Conservation (phyloP, 2,888 invertebrate genomes). For the Litoditis marina region DNA sequence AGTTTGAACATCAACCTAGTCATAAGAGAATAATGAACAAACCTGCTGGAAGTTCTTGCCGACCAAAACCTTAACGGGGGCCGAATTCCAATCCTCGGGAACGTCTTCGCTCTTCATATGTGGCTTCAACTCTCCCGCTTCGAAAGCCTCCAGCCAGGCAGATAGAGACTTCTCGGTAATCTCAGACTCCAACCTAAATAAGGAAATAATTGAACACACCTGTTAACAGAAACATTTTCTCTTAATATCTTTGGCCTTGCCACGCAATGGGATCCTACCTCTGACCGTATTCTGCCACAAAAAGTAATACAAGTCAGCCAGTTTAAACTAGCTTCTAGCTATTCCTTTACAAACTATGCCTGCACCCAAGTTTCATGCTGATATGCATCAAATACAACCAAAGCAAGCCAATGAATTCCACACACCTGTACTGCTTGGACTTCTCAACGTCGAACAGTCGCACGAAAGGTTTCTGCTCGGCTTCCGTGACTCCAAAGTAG, state of each 20-base stretch:
- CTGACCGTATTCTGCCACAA: no score
- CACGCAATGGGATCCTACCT: no score
- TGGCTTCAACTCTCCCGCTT: constrained; percentile 66
- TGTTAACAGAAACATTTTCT: constrained; percentile 6
- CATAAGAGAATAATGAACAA: background rate
- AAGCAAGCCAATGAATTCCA: no score
- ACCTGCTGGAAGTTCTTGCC: constrained; percentile 83
- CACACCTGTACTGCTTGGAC: constrained; percentile 9
- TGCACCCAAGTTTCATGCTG: no score
- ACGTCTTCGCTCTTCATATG: constrained; percentile 85
- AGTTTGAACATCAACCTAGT: no score
- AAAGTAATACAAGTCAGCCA: no score
- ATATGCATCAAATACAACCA: no score
- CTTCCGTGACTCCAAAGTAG: constrained; percentile 16
- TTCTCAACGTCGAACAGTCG: constrained; percentile 11
- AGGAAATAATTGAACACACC: background rate
- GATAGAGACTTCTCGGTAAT: background rate
- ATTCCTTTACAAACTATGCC: no score
- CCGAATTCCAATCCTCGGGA: constrained; percentile 91
- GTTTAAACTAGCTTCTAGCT: no score
- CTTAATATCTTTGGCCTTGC: no score
- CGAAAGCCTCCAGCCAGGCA: constrained; percentile 2
- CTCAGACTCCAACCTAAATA: background rate
- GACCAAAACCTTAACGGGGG: constrained; percentile 84
- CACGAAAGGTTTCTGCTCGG: background rate